Evolutionary conservation across 2,113 vertebrate genomes (phyloP), one percentile per base, ranked within the genome.

Genomic region (Gavia stellata): DNA sequence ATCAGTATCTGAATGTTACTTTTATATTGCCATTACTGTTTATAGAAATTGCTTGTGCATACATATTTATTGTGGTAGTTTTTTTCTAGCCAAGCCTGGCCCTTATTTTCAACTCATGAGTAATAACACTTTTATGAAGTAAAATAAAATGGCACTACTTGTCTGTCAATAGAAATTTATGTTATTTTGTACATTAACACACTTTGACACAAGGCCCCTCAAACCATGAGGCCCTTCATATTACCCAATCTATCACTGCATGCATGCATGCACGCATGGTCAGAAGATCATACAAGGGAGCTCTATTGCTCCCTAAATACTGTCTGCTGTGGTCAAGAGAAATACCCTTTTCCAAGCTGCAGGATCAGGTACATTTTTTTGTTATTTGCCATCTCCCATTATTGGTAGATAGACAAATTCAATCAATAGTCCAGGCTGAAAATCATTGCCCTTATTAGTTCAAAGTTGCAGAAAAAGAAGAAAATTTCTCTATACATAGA

Each of bases 81-180:
- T 94, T 94, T 67, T 96, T 88, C 86, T 93, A 94, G 94, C 70
- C 14, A 18, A 73, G 47, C 44, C 70, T 94, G 74, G 77, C 42
- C 65, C 25, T 80, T 91, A 83, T 95, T 96, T 90, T 77, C 29
- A 74, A 55, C 20, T 66, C 20, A 83, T 29, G 24, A 92, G 28
- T 89, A 70, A 25, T 56, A 93, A 83, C 20, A 80, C 21, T 92
- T 91, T 49, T 62, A 81, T 78, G 25, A 63, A 94, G 80, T 82
- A 74, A 92, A 85, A 75, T 28, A 81, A 70, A 70, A 88, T 78
- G 34, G 15, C 9, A 65, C 26, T 91, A 42, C 1, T 1, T 67
- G 42, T 28, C 47, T 59, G 29, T 42, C 61, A 47, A 16, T 14
- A 93, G 38, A 90, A 86, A 84, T 7, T 26, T 15, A 50, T 40